Conservation (phyloP, 2,113 vertebrate species). For the Colius striatus region DNA sequence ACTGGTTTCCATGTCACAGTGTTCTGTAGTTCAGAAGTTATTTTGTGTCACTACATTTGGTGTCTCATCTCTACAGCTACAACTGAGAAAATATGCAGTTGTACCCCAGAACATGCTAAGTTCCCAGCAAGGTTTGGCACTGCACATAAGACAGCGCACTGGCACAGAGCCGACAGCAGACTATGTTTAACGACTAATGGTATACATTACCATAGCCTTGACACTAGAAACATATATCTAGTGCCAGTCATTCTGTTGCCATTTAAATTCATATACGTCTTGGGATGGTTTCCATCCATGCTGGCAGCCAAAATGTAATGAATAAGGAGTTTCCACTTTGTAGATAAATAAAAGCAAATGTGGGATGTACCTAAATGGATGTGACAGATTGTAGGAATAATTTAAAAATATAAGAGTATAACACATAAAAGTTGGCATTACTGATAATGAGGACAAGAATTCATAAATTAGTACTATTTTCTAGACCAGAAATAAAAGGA, state of each 20-base stretch:
- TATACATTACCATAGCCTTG: slow-evolving; percentile 69
- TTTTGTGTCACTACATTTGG: slow-evolving; percentile 27
- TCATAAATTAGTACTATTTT: background rate
- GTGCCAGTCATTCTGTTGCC: slow-evolving; percentile 68
- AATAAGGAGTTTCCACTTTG: slow-evolving; percentile 52
- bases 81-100: slow-evolving; percentile 48
- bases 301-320: slow-evolving; percentile 50
- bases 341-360: slow-evolving; percentile 70
- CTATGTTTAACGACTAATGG: slow-evolving; percentile 73
- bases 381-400: slow-evolving; percentile 42
- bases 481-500: background rate
- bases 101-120: background rate
- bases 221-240: slow-evolving; percentile 70
- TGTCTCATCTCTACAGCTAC: slow-evolving; percentile 26
- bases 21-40: background rate
- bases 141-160: background rate
- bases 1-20: background rate
- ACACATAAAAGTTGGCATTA: slow-evolving; percentile 35
- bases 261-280: slow-evolving; percentile 59
- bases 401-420: slow-evolving; percentile 29
- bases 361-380: slow-evolving; percentile 40
- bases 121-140: slow-evolving; percentile 66
- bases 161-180: slow-evolving; percentile 52
- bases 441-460: background rate
- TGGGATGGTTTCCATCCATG: slow-evolving; percentile 63